A percentile compares a stretch with the other conserved stretches of the same genome.
phyloP scores from a whole-genome alignment of 2,888 invertebrate species.

The Mongoloraphidia duomilia region DNA sequence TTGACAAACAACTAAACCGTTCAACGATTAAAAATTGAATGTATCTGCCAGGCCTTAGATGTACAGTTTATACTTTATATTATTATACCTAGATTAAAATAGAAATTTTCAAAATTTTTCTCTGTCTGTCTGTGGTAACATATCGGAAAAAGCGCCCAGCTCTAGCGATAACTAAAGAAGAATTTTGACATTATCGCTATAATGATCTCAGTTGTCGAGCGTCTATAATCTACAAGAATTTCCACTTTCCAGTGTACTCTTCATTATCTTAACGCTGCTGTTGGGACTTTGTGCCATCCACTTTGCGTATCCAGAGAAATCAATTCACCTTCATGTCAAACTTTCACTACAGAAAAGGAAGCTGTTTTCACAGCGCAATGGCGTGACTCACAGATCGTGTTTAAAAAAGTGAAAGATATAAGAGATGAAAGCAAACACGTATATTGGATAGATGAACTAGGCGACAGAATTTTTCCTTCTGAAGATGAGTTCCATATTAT shows the following conservation, averaged over 20 bases:
- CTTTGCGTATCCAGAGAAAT: conserved; percentile 40
- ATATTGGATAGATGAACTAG: conserved; percentile 28
- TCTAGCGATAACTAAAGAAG: no score
- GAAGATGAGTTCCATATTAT: conserved; percentile 37
- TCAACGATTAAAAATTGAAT: no score
- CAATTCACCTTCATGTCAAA: conserved; percentile 42
- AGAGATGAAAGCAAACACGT: conserved; percentile 31
- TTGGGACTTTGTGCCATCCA: conserved; percentile 47
- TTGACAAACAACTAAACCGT: no score
- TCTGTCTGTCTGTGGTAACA: no score
- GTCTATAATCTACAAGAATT: not conserved
- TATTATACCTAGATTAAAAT: no score
- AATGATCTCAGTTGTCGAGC: no score
- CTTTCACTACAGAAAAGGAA: conserved; percentile 44
- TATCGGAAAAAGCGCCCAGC: no score
- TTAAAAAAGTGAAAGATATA: conserved; percentile 36
- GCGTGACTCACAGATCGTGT: conserved; percentile 40
- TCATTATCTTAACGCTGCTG: conserved; percentile 36
- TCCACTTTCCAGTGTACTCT: conserved; percentile 37
- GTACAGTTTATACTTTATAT: no score
- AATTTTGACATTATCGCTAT: no score
- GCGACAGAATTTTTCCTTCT: conserved; percentile 34
- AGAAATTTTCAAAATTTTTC: no score
- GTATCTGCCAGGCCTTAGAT: no score
- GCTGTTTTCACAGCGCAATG: conserved; percentile 44